Evolutionary conservation across 2,888 invertebrate species (phyloP).

Genomic region (Meiosimyza decipiens): DNA sequence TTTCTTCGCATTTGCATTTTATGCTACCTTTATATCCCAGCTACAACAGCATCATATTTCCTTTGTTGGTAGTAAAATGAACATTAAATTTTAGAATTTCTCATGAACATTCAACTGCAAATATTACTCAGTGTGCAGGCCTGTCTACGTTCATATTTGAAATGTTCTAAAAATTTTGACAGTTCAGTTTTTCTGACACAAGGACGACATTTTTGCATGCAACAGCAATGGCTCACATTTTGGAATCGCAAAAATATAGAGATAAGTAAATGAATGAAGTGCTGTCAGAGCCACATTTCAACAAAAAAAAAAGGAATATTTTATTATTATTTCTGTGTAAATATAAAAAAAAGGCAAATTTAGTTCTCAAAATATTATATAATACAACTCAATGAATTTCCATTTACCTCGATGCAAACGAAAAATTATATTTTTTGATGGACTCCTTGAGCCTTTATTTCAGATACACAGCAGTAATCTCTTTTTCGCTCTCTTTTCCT

Average conservation of each 20-base stretch:
- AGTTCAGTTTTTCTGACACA: constrained; percentile 21
- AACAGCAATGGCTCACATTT: not conserved
- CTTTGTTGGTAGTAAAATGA: constrained; percentile 5
- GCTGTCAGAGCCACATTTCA: constrained; percentile 19
- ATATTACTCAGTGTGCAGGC: constrained; percentile 17
- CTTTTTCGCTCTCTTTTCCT: constrained; percentile 19
- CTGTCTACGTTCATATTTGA: constrained; percentile 30
- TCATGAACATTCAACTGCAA: not conserved
- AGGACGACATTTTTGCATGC: constrained; percentile 17
- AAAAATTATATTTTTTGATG: too few relatives aligned
- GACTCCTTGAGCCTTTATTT: not conserved
- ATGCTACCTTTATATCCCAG: not conserved
- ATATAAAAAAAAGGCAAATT: not conserved
- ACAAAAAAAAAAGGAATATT: too few relatives aligned
- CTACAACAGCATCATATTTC: not conserved
- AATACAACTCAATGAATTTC: too few relatives aligned
- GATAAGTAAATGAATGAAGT: constrained; percentile 7
- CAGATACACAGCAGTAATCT: not conserved
- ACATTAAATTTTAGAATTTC: not conserved
- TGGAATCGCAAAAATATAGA: not conserved
- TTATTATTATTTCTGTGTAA: not conserved
- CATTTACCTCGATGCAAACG: too few relatives aligned
- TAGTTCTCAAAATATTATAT: too few relatives aligned
- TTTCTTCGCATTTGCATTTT: not conserved
- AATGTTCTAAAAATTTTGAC: constrained; percentile 34